Base-by-base conservation (phyloP, 2,888 invertebrate genomes). In the Spicauda simplicius region DNA sequence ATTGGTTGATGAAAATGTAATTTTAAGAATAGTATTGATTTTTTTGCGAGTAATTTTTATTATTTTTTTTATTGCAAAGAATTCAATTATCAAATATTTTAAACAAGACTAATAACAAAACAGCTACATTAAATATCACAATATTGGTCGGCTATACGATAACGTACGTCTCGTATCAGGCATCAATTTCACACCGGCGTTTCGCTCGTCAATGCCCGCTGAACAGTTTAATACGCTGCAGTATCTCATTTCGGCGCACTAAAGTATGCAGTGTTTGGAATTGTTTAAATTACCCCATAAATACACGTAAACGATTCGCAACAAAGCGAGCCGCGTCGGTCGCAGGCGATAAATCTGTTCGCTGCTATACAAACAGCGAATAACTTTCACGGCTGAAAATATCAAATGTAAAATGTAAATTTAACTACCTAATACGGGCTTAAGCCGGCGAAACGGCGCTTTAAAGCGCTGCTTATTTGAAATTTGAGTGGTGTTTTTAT, bases 381-480 rank as follows among this genome's bases (percentile, higher is more conserved):
- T 88, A 84, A 87, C 85, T 85, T 88, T 88, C 90, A 90, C 90
- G 89, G 89, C 86, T 85, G 87, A 85, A 90, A 90, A 88, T 90
- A 90, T 90, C 88, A 90, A 90, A 90, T 88, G 89, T 86, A 87
- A 90, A 90, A 90, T 91, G 91, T 90, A 90, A 91, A 91, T 91
- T 90, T 90, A 90, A 91, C 86, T 88, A 87, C 91, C 90, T 91
- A 91, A 91, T 91, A 86, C 89, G 86, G 82, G 82, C 82, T 85
- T 82, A 83, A 86, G 86, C 81, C 78, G 80, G 82, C 83, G 81
- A 83, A 83, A 85, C 82, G 84, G 82, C 83, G 86, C 85, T 88
- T 83, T 84, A 85, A 87, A 88, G 84, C 83, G 80, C 82, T 90
- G 88, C 88, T 90, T 89, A 88, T 91, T 87, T 85, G 84, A 83